Base-by-base conservation (phyloP, 1,140 invertebrate species). In the Bombus confusus region DNA sequence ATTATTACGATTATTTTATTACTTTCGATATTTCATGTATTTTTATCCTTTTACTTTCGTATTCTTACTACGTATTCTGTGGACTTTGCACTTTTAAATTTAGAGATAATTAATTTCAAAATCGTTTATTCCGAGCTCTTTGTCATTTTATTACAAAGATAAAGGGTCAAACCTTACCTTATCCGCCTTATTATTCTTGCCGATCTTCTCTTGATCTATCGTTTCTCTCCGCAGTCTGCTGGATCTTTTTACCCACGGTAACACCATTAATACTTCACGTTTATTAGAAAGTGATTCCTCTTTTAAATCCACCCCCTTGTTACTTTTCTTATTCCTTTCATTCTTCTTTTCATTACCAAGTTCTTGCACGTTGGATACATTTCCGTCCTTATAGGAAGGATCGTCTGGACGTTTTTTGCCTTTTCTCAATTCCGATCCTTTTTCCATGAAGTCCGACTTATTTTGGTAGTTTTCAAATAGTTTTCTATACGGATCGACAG, bases 211-310 rank as follows among this genome's bases (percentile, higher is more conserved):
- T 34, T 9, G 13, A 64, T 71, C 15, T 4, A 10, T 28, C 2
- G 78, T n/a, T 43, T 86, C 52, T 37, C 88, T 89, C 15, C 47
- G 75, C 12, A 13, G 39, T 15, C 88, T 86, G 15, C 10, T 39
- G 0, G 34, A 37, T 18, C 37, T 71, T 25, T 68, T 62, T 1
- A 22, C 15, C 77, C 66, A 62, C 1, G 87, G 78, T 12, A 88
- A 10, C 15, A 77, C 25, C 74, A 62, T 71, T 37, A 81, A 8
- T 22, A 68, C n/a, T 62, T 31, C 41, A 25, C 9, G 22, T 47
- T 62, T 13, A 25, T 73, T n/a, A 52, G 59, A 69, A n/a, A 5
- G 31, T 8, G 31, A 18, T n/a, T 39, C 12, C 2, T 82, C 31
- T 41, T 69, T 37, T 18, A 52, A 31, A 78, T 73, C 25, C 39